Conservation (phyloP, 2,113 vertebrate genomes). For the Strix aluco region DNA sequence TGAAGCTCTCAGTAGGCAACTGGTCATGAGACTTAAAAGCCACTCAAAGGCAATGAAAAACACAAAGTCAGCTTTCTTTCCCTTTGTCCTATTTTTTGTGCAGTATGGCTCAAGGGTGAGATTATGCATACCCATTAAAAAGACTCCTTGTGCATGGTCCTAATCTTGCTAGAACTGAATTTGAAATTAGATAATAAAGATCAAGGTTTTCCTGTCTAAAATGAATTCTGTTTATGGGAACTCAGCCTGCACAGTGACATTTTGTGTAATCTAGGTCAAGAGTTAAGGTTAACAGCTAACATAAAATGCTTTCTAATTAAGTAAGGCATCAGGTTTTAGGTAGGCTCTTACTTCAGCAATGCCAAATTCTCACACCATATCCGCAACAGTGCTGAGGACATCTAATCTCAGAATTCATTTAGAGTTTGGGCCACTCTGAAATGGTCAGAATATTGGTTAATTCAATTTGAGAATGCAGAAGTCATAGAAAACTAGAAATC, state of each 20-base stretch:
- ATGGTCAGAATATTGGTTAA: background rate
- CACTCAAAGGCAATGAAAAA: background rate
- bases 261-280: constrained; percentile 1
- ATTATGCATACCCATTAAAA: background rate
- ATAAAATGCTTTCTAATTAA: constrained; percentile 2
- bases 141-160: background rate
- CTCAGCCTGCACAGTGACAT: background rate
- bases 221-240: background rate
- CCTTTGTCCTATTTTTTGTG: background rate
- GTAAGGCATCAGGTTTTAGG: background rate
- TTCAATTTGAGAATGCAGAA: background rate
- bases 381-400: background rate
- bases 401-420: background rate
- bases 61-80: background rate
- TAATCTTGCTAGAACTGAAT: background rate
- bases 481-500: background rate
- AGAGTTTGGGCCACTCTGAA: background rate
- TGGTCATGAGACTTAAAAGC: background rate
- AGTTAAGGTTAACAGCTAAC: constrained; percentile 4
- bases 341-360: background rate
- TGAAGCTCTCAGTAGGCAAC: background rate
- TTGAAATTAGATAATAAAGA: background rate
- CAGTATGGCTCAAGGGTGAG: background rate
- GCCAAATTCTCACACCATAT: background rate
- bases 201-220: background rate